Conservation (phyloP, 2,113 vertebrate species). For the Clarias macrocephalus region DNA sequence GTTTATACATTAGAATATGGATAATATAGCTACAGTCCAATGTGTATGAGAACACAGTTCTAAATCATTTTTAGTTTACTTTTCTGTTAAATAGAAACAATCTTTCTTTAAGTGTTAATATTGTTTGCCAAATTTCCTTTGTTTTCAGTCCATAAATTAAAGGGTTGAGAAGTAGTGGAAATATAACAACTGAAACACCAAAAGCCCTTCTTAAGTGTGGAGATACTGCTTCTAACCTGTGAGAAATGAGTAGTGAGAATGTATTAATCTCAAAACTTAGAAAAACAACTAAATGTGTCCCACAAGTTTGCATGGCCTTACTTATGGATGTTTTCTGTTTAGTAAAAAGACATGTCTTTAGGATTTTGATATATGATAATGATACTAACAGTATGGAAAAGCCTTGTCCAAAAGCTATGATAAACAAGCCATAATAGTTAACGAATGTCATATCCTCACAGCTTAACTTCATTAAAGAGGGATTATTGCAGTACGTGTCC, state of each 20-base stretch:
- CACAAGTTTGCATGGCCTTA: background rate
- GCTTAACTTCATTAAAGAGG: conserved; percentile 1
- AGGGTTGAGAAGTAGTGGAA: background rate
- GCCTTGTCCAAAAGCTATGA: background rate
- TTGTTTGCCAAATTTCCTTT: background rate
- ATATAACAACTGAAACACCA: background rate
- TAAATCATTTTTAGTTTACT: background rate
- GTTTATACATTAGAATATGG: too few relatives aligned
- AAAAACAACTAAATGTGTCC: conserved; percentile 12
- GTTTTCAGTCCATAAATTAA: conserved; percentile 3
- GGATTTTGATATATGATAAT: background rate
- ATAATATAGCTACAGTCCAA: too few relatives aligned
- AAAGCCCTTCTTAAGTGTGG: conserved; percentile 4
- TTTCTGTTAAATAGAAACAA: background rate
- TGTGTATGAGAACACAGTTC: too few relatives aligned
- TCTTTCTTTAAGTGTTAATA: background rate
- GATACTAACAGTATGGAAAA: background rate
- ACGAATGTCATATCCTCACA: background rate
- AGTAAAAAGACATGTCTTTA: background rate
- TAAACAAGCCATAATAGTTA: conserved; percentile 6
- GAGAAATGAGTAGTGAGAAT: background rate
- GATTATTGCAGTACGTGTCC: conserved; percentile 1
- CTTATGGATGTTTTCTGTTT: background rate
- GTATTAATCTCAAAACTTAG: background rate
- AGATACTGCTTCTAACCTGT: background rate